These are phyloP conservation scores for Leptodactylus fuscus DNA, from an alignment of 2,113 vertebrate species.

Conservation along the genomic window DNA sequence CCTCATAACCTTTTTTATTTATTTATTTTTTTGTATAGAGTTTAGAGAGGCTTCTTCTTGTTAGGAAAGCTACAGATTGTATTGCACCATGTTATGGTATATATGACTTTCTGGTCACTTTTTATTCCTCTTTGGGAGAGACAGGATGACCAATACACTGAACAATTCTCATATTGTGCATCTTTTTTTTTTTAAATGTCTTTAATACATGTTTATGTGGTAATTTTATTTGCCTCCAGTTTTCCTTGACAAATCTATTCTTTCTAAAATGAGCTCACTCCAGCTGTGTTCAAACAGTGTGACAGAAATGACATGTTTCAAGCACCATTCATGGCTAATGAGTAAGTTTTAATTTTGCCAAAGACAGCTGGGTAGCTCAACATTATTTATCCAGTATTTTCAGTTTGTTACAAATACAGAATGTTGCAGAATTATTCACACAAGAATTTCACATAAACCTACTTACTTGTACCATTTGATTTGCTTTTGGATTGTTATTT, in stretches of 20 bases:
- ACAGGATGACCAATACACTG: too few relatives aligned
- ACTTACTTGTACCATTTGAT: too few relatives aligned
- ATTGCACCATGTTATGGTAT: too few relatives aligned
- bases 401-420: constrained; percentile 38
- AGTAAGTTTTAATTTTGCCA: constrained; percentile 51
- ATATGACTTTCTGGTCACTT: too few relatives aligned
- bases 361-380: constrained; percentile 50
- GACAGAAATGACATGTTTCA: constrained; percentile 54
- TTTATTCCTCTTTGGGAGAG: too few relatives aligned
- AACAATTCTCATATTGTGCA: too few relatives aligned
- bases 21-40: too few relatives aligned
- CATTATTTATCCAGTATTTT: constrained; percentile 29
- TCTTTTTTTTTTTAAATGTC: too few relatives aligned
- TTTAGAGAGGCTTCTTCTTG: too few relatives aligned
- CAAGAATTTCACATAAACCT: not conserved
- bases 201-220: constrained; percentile 27
- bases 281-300: constrained; percentile 59
- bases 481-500: too few relatives aligned
- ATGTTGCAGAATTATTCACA: constrained; percentile 8
- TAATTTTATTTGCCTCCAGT: constrained; percentile 25
- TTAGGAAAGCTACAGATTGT: too few relatives aligned
- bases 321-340: constrained; percentile 52
- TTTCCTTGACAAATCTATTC: constrained; percentile 40
- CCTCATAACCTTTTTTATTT: too few relatives aligned
- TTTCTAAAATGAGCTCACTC: constrained; percentile 57